These are phyloP conservation scores for Diabrotica undecimpunctata DNA, from an alignment of 1,140 invertebrate genomes.

Conservation along the genomic window DNA sequence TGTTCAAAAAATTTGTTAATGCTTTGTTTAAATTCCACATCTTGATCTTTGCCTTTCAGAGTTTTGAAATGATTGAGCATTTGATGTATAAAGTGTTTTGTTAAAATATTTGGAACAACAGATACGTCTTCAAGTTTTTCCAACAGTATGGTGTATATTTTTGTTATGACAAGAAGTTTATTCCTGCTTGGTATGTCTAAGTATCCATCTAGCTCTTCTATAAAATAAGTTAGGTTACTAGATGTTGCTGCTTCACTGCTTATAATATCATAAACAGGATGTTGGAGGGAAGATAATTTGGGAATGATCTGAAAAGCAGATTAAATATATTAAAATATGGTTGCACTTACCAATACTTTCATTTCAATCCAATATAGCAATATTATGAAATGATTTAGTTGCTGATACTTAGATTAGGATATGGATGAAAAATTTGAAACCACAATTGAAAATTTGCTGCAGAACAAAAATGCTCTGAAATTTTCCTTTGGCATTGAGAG, in stretches of 20 bases:
- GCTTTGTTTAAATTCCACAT: constrained; percentile 46
- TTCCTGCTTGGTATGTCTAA: constrained; percentile 59
- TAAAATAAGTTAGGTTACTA: constrained; percentile 52
- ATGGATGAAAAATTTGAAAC: too few relatives aligned
- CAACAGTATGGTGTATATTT: constrained; percentile 34
- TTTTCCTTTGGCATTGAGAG: too few relatives aligned
- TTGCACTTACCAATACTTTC: not conserved
- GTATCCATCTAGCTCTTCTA: constrained; percentile 55
- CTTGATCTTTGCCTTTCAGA: constrained; percentile 49
- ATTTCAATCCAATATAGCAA: constrained; percentile 5
- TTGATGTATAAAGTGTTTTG: constrained; percentile 43
- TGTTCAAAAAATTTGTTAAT: constrained; percentile 54
- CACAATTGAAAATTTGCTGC: too few relatives aligned
- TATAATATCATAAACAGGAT: constrained; percentile 60
- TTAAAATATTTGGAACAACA: constrained; percentile 37
- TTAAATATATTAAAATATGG: constrained; percentile 6
- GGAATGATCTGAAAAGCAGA: constrained; percentile 54
- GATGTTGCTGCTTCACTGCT: constrained; percentile 51
- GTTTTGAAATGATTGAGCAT: constrained; percentile 54
- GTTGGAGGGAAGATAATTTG: constrained; percentile 53
- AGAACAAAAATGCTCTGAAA: too few relatives aligned
- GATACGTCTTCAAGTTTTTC: constrained; percentile 27
- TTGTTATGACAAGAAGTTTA: constrained; percentile 52
- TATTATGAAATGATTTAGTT: too few relatives aligned
- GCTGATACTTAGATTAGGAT: too few relatives aligned